These are phyloP conservation scores for Psittacara wagleri DNA, from an alignment of 2,113 vertebrate species.

Conservation along the genomic window DNA sequence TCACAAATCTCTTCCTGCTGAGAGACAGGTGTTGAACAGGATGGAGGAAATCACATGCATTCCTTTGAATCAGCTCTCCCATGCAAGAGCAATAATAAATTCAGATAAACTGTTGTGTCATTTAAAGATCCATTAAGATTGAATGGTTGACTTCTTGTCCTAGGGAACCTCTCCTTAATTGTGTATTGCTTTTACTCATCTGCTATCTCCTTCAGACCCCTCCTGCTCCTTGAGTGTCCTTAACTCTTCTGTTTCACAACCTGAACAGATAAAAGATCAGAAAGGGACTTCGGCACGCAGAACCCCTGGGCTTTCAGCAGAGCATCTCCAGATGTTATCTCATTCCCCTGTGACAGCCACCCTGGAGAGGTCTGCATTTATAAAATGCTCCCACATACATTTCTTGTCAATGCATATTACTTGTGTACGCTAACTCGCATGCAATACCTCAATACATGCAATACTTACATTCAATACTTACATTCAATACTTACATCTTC, in stretches of 20 bases:
- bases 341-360: not conserved
- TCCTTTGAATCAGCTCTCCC: slow-evolving; percentile 10
- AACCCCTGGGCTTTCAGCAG: not conserved
- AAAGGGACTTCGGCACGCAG: not conserved
- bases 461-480: not conserved
- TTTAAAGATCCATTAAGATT: slow-evolving; percentile 24
- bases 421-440: not conserved
- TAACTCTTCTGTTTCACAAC: not conserved
- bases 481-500: not conserved
- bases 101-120: not conserved
- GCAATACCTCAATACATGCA: not conserved
- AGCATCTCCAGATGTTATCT: not conserved
- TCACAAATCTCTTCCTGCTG: not conserved
- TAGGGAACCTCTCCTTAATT: not conserved
- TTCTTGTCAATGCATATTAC: not conserved
- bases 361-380: not conserved
- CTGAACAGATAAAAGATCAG: not conserved
- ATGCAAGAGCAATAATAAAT: not conserved
- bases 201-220: not conserved
- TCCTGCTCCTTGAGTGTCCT: not conserved
- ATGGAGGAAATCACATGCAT: not conserved
- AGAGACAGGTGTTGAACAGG: slow-evolving; percentile 39
- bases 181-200: not conserved
- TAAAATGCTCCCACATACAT: not conserved
- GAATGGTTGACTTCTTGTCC: not conserved